phyloP scores from a whole-genome alignment of 2,888 invertebrate species.

The Lasioglossum marginatum region DNA sequence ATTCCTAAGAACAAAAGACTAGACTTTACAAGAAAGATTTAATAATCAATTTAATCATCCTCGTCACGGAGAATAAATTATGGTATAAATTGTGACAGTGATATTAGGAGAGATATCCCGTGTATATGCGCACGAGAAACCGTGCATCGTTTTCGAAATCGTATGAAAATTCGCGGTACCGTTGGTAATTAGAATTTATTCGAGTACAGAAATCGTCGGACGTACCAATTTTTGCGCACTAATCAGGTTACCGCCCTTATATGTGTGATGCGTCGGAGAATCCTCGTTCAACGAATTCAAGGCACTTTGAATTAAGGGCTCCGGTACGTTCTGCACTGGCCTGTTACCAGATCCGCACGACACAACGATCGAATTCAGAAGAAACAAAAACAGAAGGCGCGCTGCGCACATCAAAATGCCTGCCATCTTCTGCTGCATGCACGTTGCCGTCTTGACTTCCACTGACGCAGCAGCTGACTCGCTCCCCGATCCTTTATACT shows the following conservation, averaged over 20 bases:
- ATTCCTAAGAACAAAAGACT: neutral
- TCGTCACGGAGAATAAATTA: neutral
- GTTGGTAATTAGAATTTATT: neutral
- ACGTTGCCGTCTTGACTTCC: constrained; percentile 47
- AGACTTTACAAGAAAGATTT: neutral
- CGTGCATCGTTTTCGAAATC: neutral
- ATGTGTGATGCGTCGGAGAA: constrained; percentile 76
- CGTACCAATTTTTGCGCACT: constrained; percentile 79
- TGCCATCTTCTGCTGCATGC: constrained; percentile 66
- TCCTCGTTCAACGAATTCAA: constrained; percentile 75
- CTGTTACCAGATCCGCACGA: constrained; percentile 66
- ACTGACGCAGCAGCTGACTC: constrained; percentile 48
- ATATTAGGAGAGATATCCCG: neutral
- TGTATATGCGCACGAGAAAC: neutral
- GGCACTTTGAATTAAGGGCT: constrained; percentile 74
- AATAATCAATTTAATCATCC: neutral
- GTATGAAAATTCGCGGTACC: neutral
- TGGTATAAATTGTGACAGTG: neutral
- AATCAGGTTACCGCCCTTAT: constrained; percentile 77
- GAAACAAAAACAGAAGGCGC: constrained; percentile 38
- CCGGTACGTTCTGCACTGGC: constrained; percentile 70
- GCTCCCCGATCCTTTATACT: constrained; percentile 27
- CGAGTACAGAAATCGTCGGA: neutral
- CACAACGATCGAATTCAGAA: constrained; percentile 22
- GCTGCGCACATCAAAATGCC: constrained; percentile 31